These are phyloP conservation scores for Malachius bipustulatus DNA, from an alignment of 2,888 invertebrate species.

Conservation along the genomic window DNA sequence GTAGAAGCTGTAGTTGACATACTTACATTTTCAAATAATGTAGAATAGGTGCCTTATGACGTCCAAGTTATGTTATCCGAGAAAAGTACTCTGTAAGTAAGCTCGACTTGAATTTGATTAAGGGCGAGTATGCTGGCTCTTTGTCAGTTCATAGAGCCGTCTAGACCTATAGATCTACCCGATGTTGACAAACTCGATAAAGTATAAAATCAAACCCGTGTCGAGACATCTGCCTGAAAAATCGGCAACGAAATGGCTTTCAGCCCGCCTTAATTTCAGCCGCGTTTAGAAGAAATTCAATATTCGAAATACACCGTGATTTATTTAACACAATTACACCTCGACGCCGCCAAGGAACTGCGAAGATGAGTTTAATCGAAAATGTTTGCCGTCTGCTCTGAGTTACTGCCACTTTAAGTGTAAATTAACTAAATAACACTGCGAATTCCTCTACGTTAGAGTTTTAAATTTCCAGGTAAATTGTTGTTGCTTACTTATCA, in stretches of 20 bases:
- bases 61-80: no score
- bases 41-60: no score
- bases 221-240: not conserved
- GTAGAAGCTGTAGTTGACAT: no score
- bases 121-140: no score
- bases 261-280: no score
- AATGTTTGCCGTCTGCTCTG: not conserved
- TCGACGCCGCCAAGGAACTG: not conserved
- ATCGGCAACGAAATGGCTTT: no score
- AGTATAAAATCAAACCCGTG: constrained; percentile 2
- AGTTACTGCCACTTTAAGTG: not conserved
- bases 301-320: not conserved
- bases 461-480: no score
- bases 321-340: not conserved
- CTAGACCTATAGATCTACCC: not conserved
- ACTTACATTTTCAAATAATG: no score
- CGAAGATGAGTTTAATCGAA: constrained; percentile 1
- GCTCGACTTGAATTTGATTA: no score
- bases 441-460: no score
- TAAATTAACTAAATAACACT: constrained; percentile 1
- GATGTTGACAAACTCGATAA: not conserved
- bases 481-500: no score
- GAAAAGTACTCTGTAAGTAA: no score
- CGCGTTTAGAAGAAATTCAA: constrained; percentile 1
- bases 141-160: not conserved